Evolutionary conservation across 2,888 invertebrate species (phyloP).

Genomic region (Melolontha melolontha): DNA sequence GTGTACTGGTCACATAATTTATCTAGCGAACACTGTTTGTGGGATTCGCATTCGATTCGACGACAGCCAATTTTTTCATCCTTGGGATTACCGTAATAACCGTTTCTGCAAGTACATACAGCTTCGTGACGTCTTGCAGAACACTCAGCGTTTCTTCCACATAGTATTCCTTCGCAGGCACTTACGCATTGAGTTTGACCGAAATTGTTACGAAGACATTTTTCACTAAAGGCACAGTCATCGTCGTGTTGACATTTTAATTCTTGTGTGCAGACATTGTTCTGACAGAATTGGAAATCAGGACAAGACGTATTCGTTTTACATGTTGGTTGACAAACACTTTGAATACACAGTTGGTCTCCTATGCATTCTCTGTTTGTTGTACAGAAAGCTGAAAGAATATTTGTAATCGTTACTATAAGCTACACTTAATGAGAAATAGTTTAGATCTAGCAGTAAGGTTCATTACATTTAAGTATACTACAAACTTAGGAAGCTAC

Average conservation of each 20-base stretch:
- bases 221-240: conserved; percentile 81
- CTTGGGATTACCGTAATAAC: conserved; percentile 79
- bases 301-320: conserved; percentile 84
- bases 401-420: neutral
- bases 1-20: conserved; percentile 85
- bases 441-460: no score
- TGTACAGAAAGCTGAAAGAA: conserved; percentile 76
- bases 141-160: conserved; percentile 88
- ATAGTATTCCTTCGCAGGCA: conserved; percentile 79
- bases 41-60: conserved; percentile 79
- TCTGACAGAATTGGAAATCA: conserved; percentile 85
- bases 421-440: no score
- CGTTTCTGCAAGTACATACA: conserved; percentile 81
- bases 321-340: conserved; percentile 88
- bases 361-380: conserved; percentile 86
- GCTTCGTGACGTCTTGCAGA: conserved; percentile 78
- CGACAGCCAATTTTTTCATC: conserved; percentile 85
- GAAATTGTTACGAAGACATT: conserved; percentile 76
- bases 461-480: no score
- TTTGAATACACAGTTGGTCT: conserved; percentile 87
- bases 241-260: conserved; percentile 78
- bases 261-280: conserved; percentile 88
- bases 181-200: conserved; percentile 83
- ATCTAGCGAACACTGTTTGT: conserved; percentile 82
- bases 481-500: no score